phyloP scores from a whole-genome alignment of 2,797 vertebrate genomes.

The Artibeus lituratus region DNA sequence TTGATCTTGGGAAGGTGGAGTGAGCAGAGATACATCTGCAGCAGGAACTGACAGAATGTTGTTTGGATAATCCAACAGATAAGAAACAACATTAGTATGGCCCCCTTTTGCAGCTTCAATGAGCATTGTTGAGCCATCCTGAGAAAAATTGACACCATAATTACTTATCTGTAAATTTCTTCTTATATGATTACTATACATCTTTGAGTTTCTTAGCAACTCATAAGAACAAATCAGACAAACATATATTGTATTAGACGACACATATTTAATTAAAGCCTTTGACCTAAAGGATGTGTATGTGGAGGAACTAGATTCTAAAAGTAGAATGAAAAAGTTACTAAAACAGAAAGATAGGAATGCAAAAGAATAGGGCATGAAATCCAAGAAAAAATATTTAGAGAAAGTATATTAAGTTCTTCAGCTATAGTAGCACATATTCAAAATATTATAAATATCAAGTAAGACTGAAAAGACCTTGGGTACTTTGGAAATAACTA shows the following conservation, averaged over 20 bases:
- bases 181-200: not conserved
- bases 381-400: not conserved
- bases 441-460: not conserved
- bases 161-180: slow-evolving; percentile 48
- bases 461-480: not conserved
- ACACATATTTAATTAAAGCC: not conserved
- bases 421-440: not conserved
- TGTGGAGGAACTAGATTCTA: slow-evolving; percentile 4
- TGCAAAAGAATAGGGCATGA: not conserved
- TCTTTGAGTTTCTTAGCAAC: slow-evolving; percentile 29
- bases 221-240: too few relatives aligned
- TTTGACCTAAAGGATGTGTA: not conserved
- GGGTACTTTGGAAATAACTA: not conserved
- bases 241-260: not conserved
- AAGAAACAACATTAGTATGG: slow-evolving; percentile 99
- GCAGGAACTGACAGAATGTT: slow-evolving; percentile 95
- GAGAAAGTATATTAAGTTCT: not conserved
- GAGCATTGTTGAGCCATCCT: slow-evolving; percentile 99
- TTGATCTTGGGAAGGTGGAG: slow-evolving; percentile 96
- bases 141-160: slow-evolving; percentile 57
- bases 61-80: slow-evolving; percentile 99
- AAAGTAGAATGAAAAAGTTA: not conserved
- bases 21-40: slow-evolving; percentile 95
- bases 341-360: not conserved
- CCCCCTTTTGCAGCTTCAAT: slow-evolving; percentile 99